Conservation (phyloP, 2,797 vertebrate genomes). For the Anas georgica region DNA sequence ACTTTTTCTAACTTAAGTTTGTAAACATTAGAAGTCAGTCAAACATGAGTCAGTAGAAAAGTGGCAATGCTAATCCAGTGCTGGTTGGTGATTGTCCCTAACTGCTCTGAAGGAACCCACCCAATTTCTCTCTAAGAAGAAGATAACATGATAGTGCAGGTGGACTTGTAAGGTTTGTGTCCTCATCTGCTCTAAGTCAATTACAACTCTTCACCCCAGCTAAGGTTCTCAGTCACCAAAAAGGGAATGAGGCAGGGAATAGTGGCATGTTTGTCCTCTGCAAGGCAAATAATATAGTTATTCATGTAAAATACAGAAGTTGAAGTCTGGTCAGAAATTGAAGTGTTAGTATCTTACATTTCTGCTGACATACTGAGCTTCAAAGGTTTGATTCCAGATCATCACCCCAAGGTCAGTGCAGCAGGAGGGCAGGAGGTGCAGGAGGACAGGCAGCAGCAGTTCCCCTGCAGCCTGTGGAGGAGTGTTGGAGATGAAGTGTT, state of each 20-base stretch:
- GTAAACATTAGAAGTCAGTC: not conserved
- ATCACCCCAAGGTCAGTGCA: no score
- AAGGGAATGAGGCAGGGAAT: not conserved
- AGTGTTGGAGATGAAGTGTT: no score
- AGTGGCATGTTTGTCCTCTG: not conserved
- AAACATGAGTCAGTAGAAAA: not conserved
- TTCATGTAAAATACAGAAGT: not conserved
- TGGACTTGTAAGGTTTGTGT: not conserved
- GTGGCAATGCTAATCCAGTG: rapidly evolving
- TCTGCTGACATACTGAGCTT: not conserved
- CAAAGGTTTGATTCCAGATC: not conserved
- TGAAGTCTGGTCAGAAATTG: not conserved
- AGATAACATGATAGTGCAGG: not conserved
- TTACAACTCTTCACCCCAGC: not conserved
- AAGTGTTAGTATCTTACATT: not conserved
- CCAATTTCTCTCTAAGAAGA: not conserved
- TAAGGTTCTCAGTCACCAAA: not conserved
- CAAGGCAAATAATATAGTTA: not conserved
- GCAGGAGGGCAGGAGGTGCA: no score
- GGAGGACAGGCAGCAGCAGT: no score
- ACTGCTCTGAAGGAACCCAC: not conserved
- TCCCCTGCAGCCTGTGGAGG: no score
- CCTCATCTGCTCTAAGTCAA: not conserved
- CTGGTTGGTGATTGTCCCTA: not conserved
- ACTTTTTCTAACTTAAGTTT: not conserved